phyloP scores from a whole-genome alignment of 2,113 vertebrate species.

The Martes martes region DNA sequence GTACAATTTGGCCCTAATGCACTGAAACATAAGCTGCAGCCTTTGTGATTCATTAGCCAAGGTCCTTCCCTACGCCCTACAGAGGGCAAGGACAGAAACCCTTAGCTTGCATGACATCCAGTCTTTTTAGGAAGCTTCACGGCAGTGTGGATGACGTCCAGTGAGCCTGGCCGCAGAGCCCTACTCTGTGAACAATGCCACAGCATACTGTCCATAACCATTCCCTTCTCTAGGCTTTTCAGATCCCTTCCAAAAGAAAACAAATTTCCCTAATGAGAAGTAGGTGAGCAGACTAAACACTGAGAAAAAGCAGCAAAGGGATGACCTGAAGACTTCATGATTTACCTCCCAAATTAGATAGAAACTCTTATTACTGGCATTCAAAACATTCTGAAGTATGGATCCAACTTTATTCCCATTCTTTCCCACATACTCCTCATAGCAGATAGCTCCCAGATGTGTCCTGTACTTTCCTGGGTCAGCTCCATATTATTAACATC shows the following conservation, averaged over 20 bases:
- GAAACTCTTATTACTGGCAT: not conserved
- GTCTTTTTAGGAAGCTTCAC: conserved; percentile 14
- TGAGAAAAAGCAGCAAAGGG: not conserved
- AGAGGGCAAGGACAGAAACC: not conserved
- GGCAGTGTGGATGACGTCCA: not conserved
- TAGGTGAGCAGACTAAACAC: not conserved
- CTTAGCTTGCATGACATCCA: not conserved
- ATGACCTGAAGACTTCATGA: not conserved
- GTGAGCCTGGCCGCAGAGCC: not conserved
- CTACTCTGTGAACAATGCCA: not conserved
- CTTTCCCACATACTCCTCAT: not conserved
- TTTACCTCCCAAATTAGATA: not conserved
- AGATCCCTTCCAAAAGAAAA: not conserved
- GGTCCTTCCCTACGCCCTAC: not conserved
- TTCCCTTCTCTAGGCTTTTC: not conserved
- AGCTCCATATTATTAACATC: not conserved
- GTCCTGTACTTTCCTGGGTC: not conserved
- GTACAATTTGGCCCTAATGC: conserved; percentile 84
- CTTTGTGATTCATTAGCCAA: conserved; percentile 75
- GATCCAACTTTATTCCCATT: not conserved
- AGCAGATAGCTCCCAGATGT: not conserved
- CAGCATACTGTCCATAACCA: not conserved
- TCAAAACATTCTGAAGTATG: not conserved
- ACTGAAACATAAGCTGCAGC: conserved; percentile 81
- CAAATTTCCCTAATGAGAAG: not conserved